Conservation (phyloP, 2,888 invertebrate genomes). For the Spodoptera exigua region DNA sequence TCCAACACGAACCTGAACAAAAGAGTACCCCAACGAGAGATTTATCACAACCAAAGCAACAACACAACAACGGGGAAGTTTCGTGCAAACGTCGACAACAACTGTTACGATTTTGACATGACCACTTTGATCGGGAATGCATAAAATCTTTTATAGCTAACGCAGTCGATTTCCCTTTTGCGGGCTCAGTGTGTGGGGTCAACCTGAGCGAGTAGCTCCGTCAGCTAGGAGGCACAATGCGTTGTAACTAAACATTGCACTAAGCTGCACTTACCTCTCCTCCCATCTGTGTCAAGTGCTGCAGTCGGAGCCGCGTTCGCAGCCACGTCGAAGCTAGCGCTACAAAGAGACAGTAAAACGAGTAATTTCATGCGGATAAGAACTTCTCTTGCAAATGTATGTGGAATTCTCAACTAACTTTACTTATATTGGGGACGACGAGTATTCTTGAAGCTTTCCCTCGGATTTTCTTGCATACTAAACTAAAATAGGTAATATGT, state of each 20-base stretch:
- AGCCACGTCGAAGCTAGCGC: slow-evolving; percentile 35
- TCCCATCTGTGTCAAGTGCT: slow-evolving; percentile 60
- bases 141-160: slow-evolving; percentile 42
- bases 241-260: slow-evolving; percentile 60
- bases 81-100: slow-evolving; percentile 58
- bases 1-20: slow-evolving; percentile 67
- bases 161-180: slow-evolving; percentile 36
- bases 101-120: slow-evolving; percentile 52
- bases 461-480: slow-evolving; percentile 4
- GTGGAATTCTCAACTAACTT: slow-evolving; percentile 34
- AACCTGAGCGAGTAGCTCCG: slow-evolving; percentile 39
- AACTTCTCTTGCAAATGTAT: slow-evolving; percentile 38
- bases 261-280: slow-evolving; percentile 57
- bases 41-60: slow-evolving; percentile 69
- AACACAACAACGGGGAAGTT: slow-evolving; percentile 66
- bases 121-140: slow-evolving; percentile 50
- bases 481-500: too few relatives aligned
- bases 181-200: slow-evolving; percentile 32
- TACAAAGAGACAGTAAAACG: slow-evolving; percentile 50
- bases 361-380: slow-evolving; percentile 49
- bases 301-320: slow-evolving; percentile 49
- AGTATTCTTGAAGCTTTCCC: slow-evolving; percentile 18
- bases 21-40: slow-evolving; percentile 58
- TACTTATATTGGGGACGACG: slow-evolving; percentile 20
- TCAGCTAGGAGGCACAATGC: slow-evolving; percentile 53